Conservation (phyloP, 2,888 invertebrate species). For the Orchesellides sinensis region DNA sequence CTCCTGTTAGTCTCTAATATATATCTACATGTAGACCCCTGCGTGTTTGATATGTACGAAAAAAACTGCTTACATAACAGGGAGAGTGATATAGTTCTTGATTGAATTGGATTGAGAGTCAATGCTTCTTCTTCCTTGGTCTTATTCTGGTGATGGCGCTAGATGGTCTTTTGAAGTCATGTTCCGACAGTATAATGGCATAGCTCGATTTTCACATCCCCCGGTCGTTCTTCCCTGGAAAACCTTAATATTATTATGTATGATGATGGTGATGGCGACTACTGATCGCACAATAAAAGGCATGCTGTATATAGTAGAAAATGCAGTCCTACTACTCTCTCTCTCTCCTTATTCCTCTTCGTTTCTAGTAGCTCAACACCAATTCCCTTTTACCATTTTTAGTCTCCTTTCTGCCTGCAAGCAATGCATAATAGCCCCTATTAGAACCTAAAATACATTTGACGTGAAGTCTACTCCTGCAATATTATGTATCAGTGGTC, state of each 20-base stretch:
- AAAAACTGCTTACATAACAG: constrained; percentile 12
- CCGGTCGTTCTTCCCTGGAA: constrained; percentile 7
- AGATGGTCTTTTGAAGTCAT: constrained; percentile 52
- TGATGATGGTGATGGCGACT: constrained; percentile 23
- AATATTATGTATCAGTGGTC: too few relatives aligned
- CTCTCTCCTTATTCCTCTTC: background rate
- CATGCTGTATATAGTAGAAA: background rate
- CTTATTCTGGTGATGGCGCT: background rate
- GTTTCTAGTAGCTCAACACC: background rate
- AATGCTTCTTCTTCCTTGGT: constrained; percentile 20
- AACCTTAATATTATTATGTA: constrained; percentile 45
- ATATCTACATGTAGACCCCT: background rate
- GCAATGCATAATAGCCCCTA: constrained; percentile 14
- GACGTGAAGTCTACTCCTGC: too few relatives aligned
- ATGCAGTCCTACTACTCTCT: background rate
- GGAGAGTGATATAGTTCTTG: constrained; percentile 43
- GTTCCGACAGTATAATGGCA: constrained; percentile 27
- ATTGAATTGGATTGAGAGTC: constrained; percentile 57
- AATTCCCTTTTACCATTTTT: too few relatives aligned
- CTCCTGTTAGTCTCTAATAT: background rate
- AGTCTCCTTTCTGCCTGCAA: background rate
- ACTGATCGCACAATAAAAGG: constrained; percentile 23
- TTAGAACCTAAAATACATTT: too few relatives aligned
- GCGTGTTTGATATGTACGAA: background rate
- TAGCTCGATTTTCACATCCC: constrained; percentile 29